These are phyloP conservation scores for Acridotheres tristis DNA, from an alignment of 2,797 vertebrate species.

Conservation along the genomic window DNA sequence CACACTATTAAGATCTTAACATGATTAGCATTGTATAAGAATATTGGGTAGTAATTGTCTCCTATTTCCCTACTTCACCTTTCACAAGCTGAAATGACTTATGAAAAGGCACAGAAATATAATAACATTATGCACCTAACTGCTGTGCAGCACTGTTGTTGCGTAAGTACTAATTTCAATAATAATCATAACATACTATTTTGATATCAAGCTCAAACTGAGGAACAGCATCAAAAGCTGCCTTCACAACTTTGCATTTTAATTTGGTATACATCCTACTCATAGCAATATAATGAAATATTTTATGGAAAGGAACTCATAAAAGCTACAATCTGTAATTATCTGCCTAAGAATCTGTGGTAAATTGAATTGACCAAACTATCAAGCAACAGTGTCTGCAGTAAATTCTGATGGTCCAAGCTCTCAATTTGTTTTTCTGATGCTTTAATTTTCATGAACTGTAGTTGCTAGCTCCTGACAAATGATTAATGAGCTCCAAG, in stretches of 20 bases:
- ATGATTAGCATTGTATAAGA: neutral
- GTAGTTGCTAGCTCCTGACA: neutral
- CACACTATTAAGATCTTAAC: neutral
- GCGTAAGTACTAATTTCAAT: neutral
- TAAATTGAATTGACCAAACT: neutral
- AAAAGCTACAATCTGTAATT: neutral
- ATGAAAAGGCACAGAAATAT: neutral
- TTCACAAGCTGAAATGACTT: conserved; percentile 2
- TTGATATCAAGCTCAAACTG: conserved; percentile 1
- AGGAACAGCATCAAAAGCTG: neutral
- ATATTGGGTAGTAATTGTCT: neutral
- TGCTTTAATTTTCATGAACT: neutral
- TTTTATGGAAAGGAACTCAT: neutral
- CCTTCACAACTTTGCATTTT: neutral
- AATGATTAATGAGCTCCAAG: neutral
- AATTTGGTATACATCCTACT: neutral
- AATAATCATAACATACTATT: neutral
- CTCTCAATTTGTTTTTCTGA: neutral
- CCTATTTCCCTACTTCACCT: neutral
- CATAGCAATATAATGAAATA: neutral
- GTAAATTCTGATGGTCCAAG: neutral
- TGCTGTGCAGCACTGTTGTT: neutral
- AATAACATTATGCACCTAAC: neutral
- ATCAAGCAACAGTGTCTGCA: neutral
- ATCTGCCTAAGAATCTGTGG: neutral